A percentile compares a stretch with the other conserved stretches of the same genome.
Conservation (phyloP, 2,113 vertebrate species). For the Pipa parva region DNA sequence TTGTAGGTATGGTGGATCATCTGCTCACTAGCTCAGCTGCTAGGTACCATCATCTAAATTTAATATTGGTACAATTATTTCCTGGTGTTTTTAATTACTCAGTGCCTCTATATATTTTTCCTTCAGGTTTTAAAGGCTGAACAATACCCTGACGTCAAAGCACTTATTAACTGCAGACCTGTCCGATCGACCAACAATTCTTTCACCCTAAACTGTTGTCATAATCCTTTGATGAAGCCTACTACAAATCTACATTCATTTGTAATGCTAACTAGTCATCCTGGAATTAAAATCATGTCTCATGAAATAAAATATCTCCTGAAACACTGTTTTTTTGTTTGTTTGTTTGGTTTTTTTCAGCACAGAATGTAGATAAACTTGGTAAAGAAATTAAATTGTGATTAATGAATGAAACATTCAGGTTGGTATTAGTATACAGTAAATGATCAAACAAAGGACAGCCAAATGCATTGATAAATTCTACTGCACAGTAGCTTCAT, state of each 20-base stretch:
- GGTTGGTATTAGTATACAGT: no score
- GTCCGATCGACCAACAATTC: neutral
- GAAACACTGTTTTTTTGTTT: no score
- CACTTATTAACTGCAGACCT: neutral
- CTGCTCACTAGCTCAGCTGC: constrained; percentile 25
- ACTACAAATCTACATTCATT: no score
- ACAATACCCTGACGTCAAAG: neutral
- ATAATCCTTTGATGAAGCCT: no score
- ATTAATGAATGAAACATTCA: no score
- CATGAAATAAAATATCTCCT: no score
- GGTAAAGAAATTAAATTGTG: no score
- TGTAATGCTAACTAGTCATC: no score
- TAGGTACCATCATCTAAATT: constrained; percentile 12
- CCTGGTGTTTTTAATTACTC: neutral
- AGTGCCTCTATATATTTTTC: neutral
- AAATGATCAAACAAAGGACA: constrained; percentile 33
- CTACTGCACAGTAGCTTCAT: neutral
- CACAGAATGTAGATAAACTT: no score
- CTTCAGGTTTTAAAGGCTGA: neutral
- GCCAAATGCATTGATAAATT: neutral
- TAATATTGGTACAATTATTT: constrained; percentile 10
- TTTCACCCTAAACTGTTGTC: no score
- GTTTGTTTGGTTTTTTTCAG: no score
- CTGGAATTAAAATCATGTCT: no score
- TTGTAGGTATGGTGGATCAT: neutral